Conservation (phyloP, 2,888 invertebrate genomes). For the Acronicta psi region DNA sequence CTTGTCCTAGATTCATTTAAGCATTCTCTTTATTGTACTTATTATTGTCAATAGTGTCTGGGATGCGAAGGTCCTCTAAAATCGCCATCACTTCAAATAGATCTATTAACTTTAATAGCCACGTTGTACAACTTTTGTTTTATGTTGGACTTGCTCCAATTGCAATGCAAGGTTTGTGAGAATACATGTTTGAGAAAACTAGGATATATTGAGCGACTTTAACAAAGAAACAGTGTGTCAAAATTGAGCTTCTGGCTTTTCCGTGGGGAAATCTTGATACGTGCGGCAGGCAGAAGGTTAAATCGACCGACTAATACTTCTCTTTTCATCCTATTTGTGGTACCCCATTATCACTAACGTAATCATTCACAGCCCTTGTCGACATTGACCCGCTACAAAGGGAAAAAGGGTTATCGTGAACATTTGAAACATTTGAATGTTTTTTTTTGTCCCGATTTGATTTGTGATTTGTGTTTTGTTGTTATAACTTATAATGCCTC, state of each 20-base stretch:
- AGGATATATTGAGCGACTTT: background rate
- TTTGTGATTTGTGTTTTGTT: too few species aligned
- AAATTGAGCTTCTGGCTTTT: background rate
- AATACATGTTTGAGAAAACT: background rate
- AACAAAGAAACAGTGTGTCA: background rate
- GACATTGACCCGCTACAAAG: too few species aligned
- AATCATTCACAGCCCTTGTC: too few species aligned
- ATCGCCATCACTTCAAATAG: conserved; percentile 33
- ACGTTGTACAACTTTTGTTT: conserved; percentile 23
- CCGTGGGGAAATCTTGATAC: background rate
- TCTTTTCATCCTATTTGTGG: background rate
- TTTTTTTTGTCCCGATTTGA: too few species aligned
- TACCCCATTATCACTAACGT: background rate
- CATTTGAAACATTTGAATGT: too few species aligned
- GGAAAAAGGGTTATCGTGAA: too few species aligned
- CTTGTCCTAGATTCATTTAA: conserved; percentile 54
- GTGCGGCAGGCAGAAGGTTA: background rate
- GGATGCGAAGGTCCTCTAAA: conserved; percentile 30
- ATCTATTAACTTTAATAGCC: conserved; percentile 39
- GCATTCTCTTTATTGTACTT: conserved; percentile 53
- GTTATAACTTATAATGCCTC: too few species aligned
- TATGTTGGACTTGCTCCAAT: conserved; percentile 27
- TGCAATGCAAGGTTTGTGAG: conserved; percentile 2
- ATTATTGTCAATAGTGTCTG: conserved; percentile 43
- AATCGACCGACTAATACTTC: background rate